Evolutionary conservation across 2,797 vertebrate genomes (phyloP), one percentile per base, ranked within the genome.

Genomic region (Xyrichtys novacula): DNA sequence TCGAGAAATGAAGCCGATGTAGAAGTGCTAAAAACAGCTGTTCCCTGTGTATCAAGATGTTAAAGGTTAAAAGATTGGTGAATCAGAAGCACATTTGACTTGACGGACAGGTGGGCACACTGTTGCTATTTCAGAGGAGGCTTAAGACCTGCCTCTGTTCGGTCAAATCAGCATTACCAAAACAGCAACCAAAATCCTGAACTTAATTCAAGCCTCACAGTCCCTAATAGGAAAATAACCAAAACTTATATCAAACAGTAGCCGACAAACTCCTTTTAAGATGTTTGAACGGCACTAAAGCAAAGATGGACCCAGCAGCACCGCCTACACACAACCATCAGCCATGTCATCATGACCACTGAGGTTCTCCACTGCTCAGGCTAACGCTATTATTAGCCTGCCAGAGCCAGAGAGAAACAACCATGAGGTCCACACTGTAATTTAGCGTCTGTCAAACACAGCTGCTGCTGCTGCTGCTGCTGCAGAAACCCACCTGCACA

Each of bases 391-490:
- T 90, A 89, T 92, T 91, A 92, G 86, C 70, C 79, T 74, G 84
- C 81, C 81, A 82, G 81, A 86, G 76, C 67, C 78, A 39, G 75
- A 76, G 82, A 57, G 76, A 87, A 64, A 73, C 71, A 36, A 70
- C 78, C 84, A 78, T 65, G 79, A 76, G 83, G 76, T 73, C 78
- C 76, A 76, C 81, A 81, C 91, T 91, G 76, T 91, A 90, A 92
- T 92, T 93, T 92, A 92, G 87, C 89, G 92, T 93, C 91, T 93
- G 91, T 75, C 76, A 68, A 86, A 63, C 80, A 66, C 89, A 91
- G 89, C 88, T 89, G 91, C 88, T 72, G 79, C 78, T 89, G 91
- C 88, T 72, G 79, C 78, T 17, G 56, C 81, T 75, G 44, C 31
- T 55, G 81, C 76, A 55, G 65, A 78, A 80, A 84, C 74, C 85